phyloP scores from a whole-genome alignment of 2,113 vertebrate species.

The Datnioides undecimradiatus region DNA sequence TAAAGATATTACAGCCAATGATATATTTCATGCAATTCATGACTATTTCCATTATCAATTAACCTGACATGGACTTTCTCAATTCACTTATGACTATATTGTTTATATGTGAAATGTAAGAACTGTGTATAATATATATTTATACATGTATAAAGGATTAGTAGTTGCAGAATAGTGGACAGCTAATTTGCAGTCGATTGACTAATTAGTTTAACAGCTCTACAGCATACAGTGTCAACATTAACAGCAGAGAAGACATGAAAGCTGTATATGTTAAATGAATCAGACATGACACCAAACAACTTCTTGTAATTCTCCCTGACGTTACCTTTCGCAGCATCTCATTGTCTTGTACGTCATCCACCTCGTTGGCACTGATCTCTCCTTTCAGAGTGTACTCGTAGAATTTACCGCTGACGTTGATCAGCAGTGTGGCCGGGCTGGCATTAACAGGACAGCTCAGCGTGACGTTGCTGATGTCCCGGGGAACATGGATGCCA shows the following conservation, averaged over 20 bases:
- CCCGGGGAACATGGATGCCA: constrained; percentile 91
- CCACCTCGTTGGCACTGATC: constrained; percentile 88
- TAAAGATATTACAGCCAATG: not conserved
- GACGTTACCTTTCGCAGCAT: constrained; percentile 99
- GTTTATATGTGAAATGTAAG: too few species aligned
- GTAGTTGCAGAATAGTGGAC: too few species aligned
- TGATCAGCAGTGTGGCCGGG: constrained; percentile 93
- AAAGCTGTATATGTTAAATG: not conserved
- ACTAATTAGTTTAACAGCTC: too few species aligned
- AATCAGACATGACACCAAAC: not conserved
- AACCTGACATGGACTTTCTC: not conserved
- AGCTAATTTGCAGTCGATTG: too few species aligned
- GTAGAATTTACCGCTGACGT: constrained; percentile 94
- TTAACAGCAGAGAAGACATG: not conserved
- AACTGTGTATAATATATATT: too few species aligned
- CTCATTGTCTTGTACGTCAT: constrained; percentile 93
- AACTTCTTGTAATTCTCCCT: too few species aligned
- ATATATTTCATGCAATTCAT: not conserved
- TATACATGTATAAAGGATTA: too few species aligned
- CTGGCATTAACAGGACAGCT: constrained; percentile 93
- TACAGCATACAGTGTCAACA: not conserved
- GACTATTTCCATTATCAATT: not conserved
- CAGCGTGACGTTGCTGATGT: constrained; percentile 89
- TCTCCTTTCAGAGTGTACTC: constrained; percentile 97
- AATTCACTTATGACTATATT: too few species aligned